Percentiles rank a stretch among this genome's conserved stretches.
Conservation (phyloP, 2,797 vertebrate species). For the Sebastiscus albofasciatus region DNA sequence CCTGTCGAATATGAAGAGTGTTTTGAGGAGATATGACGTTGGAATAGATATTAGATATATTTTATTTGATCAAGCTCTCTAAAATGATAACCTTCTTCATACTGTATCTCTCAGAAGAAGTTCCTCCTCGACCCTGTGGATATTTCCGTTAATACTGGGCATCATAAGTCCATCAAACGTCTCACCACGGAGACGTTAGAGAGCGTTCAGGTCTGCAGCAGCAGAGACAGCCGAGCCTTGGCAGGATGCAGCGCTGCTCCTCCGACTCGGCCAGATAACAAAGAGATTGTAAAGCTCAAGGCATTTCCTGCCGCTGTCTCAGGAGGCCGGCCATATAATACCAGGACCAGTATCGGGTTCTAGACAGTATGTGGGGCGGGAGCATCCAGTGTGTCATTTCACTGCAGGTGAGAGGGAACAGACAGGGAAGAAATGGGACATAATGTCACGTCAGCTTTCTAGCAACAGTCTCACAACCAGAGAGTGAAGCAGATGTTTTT, state of each 20-base stretch:
- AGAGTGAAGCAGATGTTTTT: conserved; percentile 49
- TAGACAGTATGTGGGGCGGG: conserved; percentile 41
- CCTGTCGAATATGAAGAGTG: too few species aligned
- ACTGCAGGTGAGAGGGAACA: conserved; percentile 45
- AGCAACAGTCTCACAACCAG: conserved; percentile 7
- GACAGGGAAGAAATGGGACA: background rate
- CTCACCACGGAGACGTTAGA: conserved; percentile 10
- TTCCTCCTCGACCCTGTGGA: background rate
- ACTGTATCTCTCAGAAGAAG: too few species aligned
- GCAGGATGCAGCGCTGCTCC: conserved; percentile 64
- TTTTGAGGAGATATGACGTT: too few species aligned
- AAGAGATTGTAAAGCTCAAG: conserved; percentile 79
- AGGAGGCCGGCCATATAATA: conserved; percentile 57
- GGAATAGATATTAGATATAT: too few species aligned
- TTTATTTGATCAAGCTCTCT: too few species aligned
- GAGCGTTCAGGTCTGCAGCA: background rate
- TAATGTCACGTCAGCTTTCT: background rate
- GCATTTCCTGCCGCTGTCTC: conserved; percentile 82
- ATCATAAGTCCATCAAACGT: conserved; percentile 23
- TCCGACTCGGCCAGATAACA: conserved; percentile 78
- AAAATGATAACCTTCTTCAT: too few species aligned
- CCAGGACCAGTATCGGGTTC: conserved; percentile 46
- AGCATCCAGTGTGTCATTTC: conserved; percentile 46
- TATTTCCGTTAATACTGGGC: conserved; percentile 15
- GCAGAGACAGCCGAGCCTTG: conserved; percentile 6